These are phyloP conservation scores for Ophion ellenae DNA, from an alignment of 2,888 invertebrate genomes.

Conservation along the genomic window DNA sequence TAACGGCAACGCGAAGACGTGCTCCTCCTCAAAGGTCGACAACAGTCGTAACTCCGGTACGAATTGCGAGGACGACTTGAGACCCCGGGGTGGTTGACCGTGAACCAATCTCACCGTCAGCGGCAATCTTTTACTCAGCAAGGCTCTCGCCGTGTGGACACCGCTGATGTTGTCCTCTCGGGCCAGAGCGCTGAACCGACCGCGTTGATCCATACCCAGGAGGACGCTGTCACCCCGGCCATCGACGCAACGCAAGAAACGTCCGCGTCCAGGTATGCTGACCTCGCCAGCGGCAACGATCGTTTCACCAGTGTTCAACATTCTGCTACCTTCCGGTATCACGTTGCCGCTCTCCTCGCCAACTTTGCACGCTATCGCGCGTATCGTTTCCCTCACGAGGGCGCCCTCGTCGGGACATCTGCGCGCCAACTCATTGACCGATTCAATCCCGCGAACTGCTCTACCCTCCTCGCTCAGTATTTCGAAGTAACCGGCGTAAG, in stretches of 20 bases:
- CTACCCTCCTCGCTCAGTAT: constrained; percentile 96
- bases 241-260: constrained; percentile 94
- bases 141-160: constrained; percentile 95
- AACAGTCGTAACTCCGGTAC: constrained; percentile 93
- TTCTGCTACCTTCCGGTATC: constrained; percentile 89
- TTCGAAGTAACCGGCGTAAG: constrained; percentile 96
- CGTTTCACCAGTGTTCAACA: constrained; percentile 93
- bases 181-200: constrained; percentile 96
- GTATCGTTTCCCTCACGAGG: constrained; percentile 91
- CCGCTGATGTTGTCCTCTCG: constrained; percentile 97
- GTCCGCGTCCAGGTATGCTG: constrained; percentile 87
- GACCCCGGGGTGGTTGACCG: constrained; percentile 93
- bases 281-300: constrained; percentile 91
- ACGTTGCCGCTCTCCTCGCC: constrained; percentile 85
- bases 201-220: constrained; percentile 93
- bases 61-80: constrained; percentile 92
- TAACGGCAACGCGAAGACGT: constrained; percentile 92
- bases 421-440: constrained; percentile 92
- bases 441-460: constrained; percentile 95
- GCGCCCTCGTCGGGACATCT: constrained; percentile 90
- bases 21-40: constrained; percentile 94
- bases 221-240: constrained; percentile 93
- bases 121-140: constrained; percentile 95
- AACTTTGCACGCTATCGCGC: constrained; percentile 86
- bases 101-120: constrained; percentile 96